phyloP scores from a whole-genome alignment of 2,113 vertebrate species.

The Chunga burmeisteri region DNA sequence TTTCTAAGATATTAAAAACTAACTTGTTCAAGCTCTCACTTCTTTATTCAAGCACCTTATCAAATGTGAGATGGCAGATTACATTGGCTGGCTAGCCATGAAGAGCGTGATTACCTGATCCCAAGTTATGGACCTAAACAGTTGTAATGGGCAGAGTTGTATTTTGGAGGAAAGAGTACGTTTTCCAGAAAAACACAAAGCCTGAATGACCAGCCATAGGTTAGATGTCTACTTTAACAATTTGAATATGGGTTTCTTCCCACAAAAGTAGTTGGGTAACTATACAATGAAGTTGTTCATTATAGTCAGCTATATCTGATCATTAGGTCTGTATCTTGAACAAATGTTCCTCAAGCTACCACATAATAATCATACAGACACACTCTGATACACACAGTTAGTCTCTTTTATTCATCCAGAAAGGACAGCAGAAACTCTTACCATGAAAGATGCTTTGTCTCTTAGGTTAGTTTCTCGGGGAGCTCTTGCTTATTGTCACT shows the following conservation, averaged over 20 bases:
- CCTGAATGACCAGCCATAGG: neutral
- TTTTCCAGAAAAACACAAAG: neutral
- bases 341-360: neutral
- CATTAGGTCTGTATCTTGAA: neutral
- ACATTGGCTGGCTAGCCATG: neutral
- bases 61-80: neutral
- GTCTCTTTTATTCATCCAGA: neutral
- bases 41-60: neutral
- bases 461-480: neutral
- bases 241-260: neutral
- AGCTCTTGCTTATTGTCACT: neutral
- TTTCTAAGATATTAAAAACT: neutral
- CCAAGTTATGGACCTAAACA: neutral
- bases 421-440: neutral
- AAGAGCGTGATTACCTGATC: neutral
- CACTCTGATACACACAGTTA: neutral
- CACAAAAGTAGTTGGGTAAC: neutral
- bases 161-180: neutral
- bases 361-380: neutral
- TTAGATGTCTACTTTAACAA: neutral
- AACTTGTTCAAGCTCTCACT: neutral
- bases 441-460: neutral
- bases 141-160: neutral
- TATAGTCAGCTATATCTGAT: neutral
- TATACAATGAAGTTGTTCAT: neutral